These are phyloP conservation scores for Cryptomyrus ogoouensis DNA, from an alignment of 2,113 vertebrate genomes.

Conservation along the genomic window DNA sequence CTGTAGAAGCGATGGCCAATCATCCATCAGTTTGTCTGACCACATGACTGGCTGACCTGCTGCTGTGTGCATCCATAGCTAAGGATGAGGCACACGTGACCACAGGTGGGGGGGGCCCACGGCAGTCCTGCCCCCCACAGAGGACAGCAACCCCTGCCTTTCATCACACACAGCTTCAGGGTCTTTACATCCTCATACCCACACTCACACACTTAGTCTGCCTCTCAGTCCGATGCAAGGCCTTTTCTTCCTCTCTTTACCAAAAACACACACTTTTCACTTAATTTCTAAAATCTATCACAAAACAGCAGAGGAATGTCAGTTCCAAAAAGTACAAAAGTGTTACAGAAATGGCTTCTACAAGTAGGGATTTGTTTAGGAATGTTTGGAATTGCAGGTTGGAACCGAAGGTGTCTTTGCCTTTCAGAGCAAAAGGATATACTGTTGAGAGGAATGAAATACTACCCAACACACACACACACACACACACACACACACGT, in stretches of 20 bases:
- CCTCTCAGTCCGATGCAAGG: not conserved
- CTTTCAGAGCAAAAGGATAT: not conserved
- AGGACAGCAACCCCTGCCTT: not conserved
- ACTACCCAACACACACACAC: not conserved
- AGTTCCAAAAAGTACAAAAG: not conserved
- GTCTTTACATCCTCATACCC: not conserved
- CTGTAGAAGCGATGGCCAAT: not conserved
- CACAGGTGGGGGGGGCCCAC: not conserved
- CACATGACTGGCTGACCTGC: not conserved
- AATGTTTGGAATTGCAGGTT: not conserved
- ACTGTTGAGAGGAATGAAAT: not conserved
- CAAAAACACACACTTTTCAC: not conserved
- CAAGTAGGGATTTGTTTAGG: not conserved
- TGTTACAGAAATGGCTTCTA: not conserved
- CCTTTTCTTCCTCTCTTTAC: not conserved
- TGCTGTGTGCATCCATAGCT: constrained; percentile 34
- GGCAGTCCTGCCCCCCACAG: not conserved
- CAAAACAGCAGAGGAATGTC: not conserved
- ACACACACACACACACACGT: not conserved
- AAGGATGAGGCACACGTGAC: constrained; percentile 31
- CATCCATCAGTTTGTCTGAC: not conserved
- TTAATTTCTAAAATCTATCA: not conserved
- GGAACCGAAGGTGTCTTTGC: not conserved
- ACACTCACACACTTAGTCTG: not conserved
- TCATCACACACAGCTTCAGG: not conserved